Evolutionary conservation across 1,140 invertebrate genomes (phyloP), one percentile per base, ranked within the genome.

Genomic region (Danaus melanippus): DNA sequence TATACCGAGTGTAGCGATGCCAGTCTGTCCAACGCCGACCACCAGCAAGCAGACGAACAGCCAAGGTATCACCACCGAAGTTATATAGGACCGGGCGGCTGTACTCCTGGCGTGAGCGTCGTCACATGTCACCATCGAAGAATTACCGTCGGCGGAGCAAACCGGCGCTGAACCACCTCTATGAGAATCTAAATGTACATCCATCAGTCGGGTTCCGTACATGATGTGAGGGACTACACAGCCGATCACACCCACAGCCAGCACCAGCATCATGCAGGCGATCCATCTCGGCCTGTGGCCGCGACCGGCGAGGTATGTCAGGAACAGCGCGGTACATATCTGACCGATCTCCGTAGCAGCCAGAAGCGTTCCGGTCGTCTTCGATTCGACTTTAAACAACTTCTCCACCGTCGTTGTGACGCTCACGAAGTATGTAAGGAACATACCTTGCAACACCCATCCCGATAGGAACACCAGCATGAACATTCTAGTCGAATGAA

Each of bases 351-450:
- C 97, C 12, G 96, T 97, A 9, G 96, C 96, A 53, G 95, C 96
- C 89, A 98, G 92, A 64, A 98, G 92, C 44, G 97, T 92, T 0
- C 97, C 97, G 0, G 96, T 98, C 7, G 96, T 97, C 79, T 96
- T 96, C 50, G 96, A 97, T 71, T 97, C 96, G 46, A 98, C 95
- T 88, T 96, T 95, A 79, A 97, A 98, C 40, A 98, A 89, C 87
- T 98, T 98, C 85, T 99, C 97, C 42, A 99, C 95, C 8, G 97
- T 98, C 21, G 97, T 98, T 72, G 98, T 96, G 53, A 97, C 96
- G 71, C 95, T 97, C 39, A 97, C 97, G 79, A 98, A 96, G 84
- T 98, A 99, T 12, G 96, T 97, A 82, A 95, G 95, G 79, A 95
- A 97, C 93, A 97, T 97, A 39, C 96, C 96, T 84, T 97, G 95